Percentiles rank a stretch among this genome's conserved stretches.
These are phyloP conservation scores for Pitangus sulphuratus DNA, from an alignment of 2,797 vertebrate genomes.

Conservation along the genomic window DNA sequence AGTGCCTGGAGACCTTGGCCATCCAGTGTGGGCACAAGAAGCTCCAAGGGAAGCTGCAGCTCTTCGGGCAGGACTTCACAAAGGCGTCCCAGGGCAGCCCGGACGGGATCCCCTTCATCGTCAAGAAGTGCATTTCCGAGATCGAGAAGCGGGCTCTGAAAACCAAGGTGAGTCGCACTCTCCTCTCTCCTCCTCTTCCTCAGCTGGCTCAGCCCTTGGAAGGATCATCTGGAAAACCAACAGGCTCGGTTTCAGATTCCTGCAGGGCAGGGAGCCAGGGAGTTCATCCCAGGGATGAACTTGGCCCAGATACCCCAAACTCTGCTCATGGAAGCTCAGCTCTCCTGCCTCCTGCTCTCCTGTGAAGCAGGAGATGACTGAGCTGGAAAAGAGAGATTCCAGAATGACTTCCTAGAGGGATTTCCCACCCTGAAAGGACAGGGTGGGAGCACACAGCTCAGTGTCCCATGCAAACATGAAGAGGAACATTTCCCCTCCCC, in stretches of 20 bases:
- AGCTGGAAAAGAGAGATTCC: not conserved
- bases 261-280: not conserved
- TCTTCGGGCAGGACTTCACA: slow-evolving; percentile 88
- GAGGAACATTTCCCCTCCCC: not conserved
- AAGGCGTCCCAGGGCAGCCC: slow-evolving; percentile 77
- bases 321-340: not conserved
- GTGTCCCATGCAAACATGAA: rapidly evolving
- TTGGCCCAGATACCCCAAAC: not conserved
- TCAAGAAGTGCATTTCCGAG: slow-evolving; percentile 92
- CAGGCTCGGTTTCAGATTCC: rapidly evolving
- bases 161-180: slow-evolving; percentile 84
- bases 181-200: not conserved
- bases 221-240: not conserved
- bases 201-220: not conserved
- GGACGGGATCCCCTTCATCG: slow-evolving; percentile 89
- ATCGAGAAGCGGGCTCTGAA: slow-evolving; percentile 90
- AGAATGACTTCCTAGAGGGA: not conserved
- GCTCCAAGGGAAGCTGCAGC: slow-evolving; percentile 91
- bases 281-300: not conserved
- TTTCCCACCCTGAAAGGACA: not conserved
- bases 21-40: slow-evolving; percentile 98
- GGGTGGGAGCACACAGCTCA: not conserved
- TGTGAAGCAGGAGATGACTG: not conserved
- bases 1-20: slow-evolving; percentile 94
- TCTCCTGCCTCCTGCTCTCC: not conserved